A percentile compares a stretch with the other conserved stretches of the same genome.
Conservation (phyloP, 2,888 invertebrate genomes). For the Amphimallon solstitiale region DNA sequence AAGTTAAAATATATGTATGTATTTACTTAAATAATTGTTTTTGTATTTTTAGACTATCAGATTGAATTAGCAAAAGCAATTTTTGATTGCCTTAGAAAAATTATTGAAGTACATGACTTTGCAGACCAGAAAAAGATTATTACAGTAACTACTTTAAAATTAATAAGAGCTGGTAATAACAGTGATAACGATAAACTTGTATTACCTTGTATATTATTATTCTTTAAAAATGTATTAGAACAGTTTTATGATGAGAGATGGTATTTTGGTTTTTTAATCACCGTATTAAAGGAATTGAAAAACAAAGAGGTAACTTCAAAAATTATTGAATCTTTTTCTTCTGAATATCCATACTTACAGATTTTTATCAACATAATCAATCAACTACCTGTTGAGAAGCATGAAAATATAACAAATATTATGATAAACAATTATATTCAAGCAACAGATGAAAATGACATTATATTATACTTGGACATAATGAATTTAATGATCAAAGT, state of each 20-base stretch:
- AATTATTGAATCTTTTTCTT: neutral
- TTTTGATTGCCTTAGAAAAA: neutral
- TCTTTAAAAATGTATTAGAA: constrained; percentile 10
- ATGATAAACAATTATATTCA: constrained; percentile 6
- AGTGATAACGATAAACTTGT: neutral
- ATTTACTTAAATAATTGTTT: neutral
- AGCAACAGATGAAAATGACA: neutral
- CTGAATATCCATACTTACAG: neutral
- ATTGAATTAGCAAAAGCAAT: constrained; percentile 1
- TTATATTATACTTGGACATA: neutral
- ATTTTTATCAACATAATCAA: constrained; percentile 1
- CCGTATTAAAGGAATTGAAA: neutral
- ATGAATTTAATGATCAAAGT: neutral
- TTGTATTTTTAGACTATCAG: neutral
- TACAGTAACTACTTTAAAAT: neutral
- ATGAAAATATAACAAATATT: constrained; percentile 2
- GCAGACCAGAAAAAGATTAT: neutral
- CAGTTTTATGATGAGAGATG: constrained; percentile 4
- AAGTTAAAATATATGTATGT: neutral
- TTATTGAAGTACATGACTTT: neutral
- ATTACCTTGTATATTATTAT: neutral
- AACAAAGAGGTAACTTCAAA: constrained; percentile 10
- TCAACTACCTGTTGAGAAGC: neutral
- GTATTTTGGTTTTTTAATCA: constrained; percentile 2
- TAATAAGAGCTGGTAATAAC: neutral